A percentile compares a stretch with the other conserved stretches of the same genome.
These are phyloP conservation scores for Pyxicephalus adspersus DNA, from an alignment of 2,113 vertebrate genomes.

Conservation along the genomic window DNA sequence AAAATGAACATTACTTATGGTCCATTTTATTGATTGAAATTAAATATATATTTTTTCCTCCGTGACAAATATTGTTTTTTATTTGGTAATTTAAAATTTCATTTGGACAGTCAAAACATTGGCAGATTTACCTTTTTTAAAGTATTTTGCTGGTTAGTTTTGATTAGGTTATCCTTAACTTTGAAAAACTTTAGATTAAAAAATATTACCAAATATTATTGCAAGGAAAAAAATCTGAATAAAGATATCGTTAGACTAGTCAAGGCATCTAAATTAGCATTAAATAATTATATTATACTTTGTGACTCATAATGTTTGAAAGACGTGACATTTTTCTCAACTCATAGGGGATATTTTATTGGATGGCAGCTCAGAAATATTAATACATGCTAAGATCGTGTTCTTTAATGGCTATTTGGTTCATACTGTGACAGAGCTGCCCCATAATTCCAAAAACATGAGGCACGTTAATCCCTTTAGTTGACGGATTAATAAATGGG, in stretches of 20 bases:
- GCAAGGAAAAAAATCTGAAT: background rate
- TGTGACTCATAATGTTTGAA: background rate
- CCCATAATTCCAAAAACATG: conserved; percentile 66
- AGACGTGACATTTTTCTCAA: conserved; percentile 15
- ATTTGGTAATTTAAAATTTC: conserved; percentile 17
- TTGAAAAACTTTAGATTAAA: background rate
- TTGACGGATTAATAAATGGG: conserved; percentile 69
- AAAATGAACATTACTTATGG: background rate
- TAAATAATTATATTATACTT: conserved; percentile 23
- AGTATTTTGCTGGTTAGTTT: conserved; percentile 2
- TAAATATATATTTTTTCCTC: conserved; percentile 9
- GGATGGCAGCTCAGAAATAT: conserved; percentile 63
- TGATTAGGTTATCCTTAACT: background rate
- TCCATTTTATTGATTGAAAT: background rate
- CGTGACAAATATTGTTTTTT: conserved; percentile 22
- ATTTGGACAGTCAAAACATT: background rate
- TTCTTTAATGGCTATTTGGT: conserved; percentile 66
- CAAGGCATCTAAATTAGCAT: background rate
- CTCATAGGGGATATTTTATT: conserved; percentile 14
- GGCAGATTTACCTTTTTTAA: background rate
- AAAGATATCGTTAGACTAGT: background rate
- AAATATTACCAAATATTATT: background rate
- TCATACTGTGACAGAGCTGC: conserved; percentile 62
- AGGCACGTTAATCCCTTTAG: conserved; percentile 69
- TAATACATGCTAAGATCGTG: conserved; percentile 64